Base-by-base conservation (phyloP, 2,888 invertebrate species). In the Hydropsyche betteni region DNA sequence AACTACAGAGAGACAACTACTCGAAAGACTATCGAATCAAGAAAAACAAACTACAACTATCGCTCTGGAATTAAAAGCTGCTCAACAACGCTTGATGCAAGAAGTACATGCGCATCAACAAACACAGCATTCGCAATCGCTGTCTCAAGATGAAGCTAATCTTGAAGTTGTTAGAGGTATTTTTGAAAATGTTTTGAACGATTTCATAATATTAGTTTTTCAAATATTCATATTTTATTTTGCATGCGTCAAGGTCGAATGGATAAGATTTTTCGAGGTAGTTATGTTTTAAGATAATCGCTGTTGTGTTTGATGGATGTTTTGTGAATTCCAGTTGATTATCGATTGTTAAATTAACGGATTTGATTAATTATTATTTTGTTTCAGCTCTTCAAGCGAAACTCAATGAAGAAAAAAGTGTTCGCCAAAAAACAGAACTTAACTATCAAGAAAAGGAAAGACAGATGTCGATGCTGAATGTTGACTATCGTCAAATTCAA, bases 401-500 rank as follows among this genome's bases (percentile, higher is more conserved):
- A 87, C 85, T 97, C 77, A 96, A 94, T 81, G 96, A 96, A 83
- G 98, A 98, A 85, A 96, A 96, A 83, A 89, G 90, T 74, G 92
- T 93, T 4, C 89, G 97, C 69, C 95, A 96, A 83, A 92, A 94
- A 80, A 92, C 95, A 0, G 98, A 98, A 83, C 89, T 94, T 68
- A 90, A 91, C 77, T 93, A 92, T 14, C 95, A 98, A 85, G 97
- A 97, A 84, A 94, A 95, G 82, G 98, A 98, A 83, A 90, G 98
- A 0, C 96, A 97, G 85, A 94, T 97, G 83, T 97, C 95, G 10
- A 97, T 97, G 94, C 88, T 98, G 50, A 94, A 94, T 24, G 96
- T 98, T 2, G 98, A 98, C 85, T 94, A 97, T 84, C 89, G 96
- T n/a, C 97, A 97, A 86, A 93, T 97, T 82, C 95, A 96, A 83